phyloP scores from a whole-genome alignment of 1,140 invertebrate species.

The Meloidogyne floridensis region DNA sequence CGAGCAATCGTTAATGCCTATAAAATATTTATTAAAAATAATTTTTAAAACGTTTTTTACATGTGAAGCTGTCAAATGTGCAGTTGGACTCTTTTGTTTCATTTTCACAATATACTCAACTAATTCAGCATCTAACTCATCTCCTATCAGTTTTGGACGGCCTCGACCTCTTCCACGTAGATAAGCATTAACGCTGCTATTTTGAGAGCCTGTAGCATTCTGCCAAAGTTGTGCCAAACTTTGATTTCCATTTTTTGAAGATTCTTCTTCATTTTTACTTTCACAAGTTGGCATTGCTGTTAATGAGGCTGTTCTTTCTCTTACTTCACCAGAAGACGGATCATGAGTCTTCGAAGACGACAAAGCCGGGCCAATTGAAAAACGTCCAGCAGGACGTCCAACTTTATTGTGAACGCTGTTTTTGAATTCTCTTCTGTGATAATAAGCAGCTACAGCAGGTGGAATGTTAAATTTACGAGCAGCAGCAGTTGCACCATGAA shows the following conservation, averaged over 20 bases:
- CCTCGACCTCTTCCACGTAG: conserved; percentile 59
- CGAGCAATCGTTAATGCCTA: conserved; percentile 56
- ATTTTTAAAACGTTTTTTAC: not conserved
- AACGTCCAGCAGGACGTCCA: not conserved
- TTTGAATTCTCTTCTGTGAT: conserved; percentile 50
- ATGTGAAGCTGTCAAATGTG: conserved; percentile 61
- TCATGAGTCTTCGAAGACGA: not conserved
- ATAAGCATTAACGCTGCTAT: conserved; percentile 42
- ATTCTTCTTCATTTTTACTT: not conserved
- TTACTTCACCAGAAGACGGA: conserved; percentile 3
- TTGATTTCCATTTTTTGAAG: conserved; percentile 5
- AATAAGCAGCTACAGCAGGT: conserved; percentile 52
- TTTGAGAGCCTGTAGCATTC: conserved; percentile 8
- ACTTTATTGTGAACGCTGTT: conserved; percentile 9
- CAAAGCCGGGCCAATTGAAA: not conserved
- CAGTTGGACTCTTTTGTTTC: conserved; percentile 50
- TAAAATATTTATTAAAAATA: not conserved
- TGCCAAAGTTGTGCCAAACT: conserved; percentile 14
- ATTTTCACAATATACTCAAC: conserved; percentile 63
- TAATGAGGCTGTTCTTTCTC: conserved; percentile 12
- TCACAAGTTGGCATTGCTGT: not conserved
- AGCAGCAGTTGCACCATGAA: conserved; percentile 52
- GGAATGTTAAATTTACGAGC: conserved; percentile 58
- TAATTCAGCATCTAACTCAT: conserved; percentile 63
- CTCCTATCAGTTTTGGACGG: conserved; percentile 63